These are phyloP conservation scores for Myotis pilosus DNA, from an alignment of 2,797 vertebrate species.

Conservation along the genomic window DNA sequence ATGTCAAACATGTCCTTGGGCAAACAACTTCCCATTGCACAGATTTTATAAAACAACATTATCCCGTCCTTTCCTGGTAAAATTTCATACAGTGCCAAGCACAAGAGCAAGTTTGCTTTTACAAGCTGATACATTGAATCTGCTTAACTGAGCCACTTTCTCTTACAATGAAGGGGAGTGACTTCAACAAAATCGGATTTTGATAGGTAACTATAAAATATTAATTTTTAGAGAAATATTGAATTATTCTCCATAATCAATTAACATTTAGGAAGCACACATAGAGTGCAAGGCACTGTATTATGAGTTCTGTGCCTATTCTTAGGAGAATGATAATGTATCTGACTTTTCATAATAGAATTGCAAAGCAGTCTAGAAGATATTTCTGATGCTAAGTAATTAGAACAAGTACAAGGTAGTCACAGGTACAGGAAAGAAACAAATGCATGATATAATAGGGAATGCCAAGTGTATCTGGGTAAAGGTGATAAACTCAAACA, in stretches of 20 bases:
- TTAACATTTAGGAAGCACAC: conserved; percentile 20
- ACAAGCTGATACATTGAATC: neutral
- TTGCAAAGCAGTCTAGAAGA: conserved; percentile 9
- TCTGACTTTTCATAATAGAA: conserved; percentile 48
- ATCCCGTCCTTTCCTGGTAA: neutral
- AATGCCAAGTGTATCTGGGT: neutral
- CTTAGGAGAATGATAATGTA: conserved; percentile 42
- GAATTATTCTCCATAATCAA: conserved; percentile 42
- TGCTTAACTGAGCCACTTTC: conserved; percentile 3
- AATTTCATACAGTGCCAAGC: neutral
- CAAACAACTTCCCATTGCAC: neutral
- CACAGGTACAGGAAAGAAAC: neutral
- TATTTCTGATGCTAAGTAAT: conserved; percentile 23
- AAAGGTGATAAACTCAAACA: neutral
- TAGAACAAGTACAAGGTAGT: neutral
- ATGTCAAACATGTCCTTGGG: neutral
- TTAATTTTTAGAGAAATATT: conserved; percentile 34
- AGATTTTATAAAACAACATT: neutral
- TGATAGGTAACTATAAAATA: neutral
- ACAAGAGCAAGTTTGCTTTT: neutral
- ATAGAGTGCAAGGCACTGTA: neutral
- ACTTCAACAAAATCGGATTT: conserved; percentile 52
- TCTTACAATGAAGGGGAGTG: neutral
- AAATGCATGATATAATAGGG: neutral
- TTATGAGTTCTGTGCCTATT: neutral